These are phyloP conservation scores for Grapholita molesta DNA, from an alignment of 1,140 invertebrate genomes.

Conservation along the genomic window DNA sequence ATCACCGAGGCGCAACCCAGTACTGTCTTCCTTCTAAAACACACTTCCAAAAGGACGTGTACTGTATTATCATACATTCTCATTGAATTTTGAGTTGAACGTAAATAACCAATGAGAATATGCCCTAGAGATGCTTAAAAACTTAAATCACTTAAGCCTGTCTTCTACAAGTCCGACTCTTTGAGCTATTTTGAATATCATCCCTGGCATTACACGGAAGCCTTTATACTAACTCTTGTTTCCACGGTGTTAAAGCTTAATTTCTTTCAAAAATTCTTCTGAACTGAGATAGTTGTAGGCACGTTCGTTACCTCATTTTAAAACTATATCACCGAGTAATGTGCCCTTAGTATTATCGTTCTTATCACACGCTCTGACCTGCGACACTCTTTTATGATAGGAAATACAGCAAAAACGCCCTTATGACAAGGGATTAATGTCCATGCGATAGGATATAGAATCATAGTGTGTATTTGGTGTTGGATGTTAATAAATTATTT, in stretches of 20 bases:
- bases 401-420: not conserved
- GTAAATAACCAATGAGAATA: not conserved
- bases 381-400: not conserved
- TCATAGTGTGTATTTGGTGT: not conserved
- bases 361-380: slow-evolving; percentile 31
- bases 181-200: not conserved
- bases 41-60: not conserved
- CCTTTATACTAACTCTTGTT: not conserved
- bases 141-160: not conserved
- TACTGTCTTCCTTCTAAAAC: not conserved
- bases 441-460: not conserved
- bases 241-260: not conserved
- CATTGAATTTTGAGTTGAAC: not conserved
- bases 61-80: not conserved
- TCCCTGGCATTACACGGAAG: not conserved
- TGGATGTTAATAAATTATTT: slow-evolving; percentile 18
- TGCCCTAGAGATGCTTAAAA: not conserved
- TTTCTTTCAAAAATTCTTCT: not conserved
- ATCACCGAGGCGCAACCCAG: not conserved
- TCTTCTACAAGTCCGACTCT: not conserved
- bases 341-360: slow-evolving; percentile 31
- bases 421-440: not conserved
- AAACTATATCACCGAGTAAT: slow-evolving; percentile 24
- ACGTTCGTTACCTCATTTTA: not conserved
- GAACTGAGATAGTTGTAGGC: not conserved